Conservation (phyloP, 2,797 vertebrate genomes). For the Alosa sapidissima region DNA sequence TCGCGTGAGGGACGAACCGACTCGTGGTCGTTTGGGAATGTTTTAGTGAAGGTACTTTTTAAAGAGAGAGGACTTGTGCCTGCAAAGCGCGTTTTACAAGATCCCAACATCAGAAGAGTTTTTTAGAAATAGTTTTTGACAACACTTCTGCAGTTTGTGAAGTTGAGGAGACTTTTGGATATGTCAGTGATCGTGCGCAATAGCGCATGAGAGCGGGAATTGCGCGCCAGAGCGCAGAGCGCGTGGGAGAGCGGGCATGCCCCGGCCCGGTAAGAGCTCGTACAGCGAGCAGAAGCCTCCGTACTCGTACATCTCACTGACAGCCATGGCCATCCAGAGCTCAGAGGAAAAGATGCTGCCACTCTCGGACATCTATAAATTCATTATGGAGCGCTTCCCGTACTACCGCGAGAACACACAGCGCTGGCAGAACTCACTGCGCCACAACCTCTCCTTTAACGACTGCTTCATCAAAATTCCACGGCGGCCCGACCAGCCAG, state of each 20-base stretch:
- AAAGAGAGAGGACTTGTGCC: not conserved
- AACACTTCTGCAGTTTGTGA: not conserved
- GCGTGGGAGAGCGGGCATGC: slow-evolving; percentile 71
- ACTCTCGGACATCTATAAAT: slow-evolving; percentile 93
- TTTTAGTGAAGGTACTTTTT: not conserved
- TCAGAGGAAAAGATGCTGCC: slow-evolving; percentile 92
- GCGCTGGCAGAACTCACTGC: slow-evolving; percentile 91
- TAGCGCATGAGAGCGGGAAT: slow-evolving; percentile 26
- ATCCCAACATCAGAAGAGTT: not conserved
- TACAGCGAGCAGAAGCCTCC: slow-evolving; percentile 96
- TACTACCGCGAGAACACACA: slow-evolving; percentile 95
- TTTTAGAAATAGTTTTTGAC: not conserved
- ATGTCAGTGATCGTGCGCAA: slow-evolving; percentile 34
- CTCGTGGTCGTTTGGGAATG: not conserved
- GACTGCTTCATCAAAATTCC: slow-evolving; percentile 97
- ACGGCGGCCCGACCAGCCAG: slow-evolving; percentile 87
- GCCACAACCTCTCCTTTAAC: slow-evolving; percentile 93
- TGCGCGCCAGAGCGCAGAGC: slow-evolving; percentile 12
- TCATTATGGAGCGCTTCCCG: slow-evolving; percentile 94
- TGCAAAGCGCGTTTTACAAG: not conserved
- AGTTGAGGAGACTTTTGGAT: not conserved
- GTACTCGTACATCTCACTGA: slow-evolving; percentile 92
- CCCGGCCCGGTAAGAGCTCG: slow-evolving; percentile 95
- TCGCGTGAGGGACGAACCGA: not conserved
- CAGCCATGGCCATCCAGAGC: slow-evolving; percentile 94